phyloP scores from a whole-genome alignment of 2,888 invertebrate genomes.

The Stictocephala bisonia region DNA sequence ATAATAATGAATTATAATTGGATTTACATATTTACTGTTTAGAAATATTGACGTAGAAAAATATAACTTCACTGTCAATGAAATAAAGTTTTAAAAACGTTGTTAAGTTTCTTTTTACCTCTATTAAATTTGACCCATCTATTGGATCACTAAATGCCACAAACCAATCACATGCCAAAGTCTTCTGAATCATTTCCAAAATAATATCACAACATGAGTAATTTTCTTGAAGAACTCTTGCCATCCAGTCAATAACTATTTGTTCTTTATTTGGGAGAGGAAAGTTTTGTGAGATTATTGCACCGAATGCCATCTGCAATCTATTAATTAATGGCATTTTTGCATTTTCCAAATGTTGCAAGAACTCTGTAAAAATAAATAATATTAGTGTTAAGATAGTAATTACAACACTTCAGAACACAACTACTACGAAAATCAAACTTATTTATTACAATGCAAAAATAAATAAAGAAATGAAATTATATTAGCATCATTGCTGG shows the following conservation, averaged over 20 bases:
- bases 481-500: too few species aligned
- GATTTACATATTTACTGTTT: too few species aligned
- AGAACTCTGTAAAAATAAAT: slow-evolving; percentile 28
- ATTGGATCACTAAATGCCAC: neutral
- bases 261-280: neutral
- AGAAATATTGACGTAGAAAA: too few species aligned
- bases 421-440: neutral
- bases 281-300: slow-evolving; percentile 16
- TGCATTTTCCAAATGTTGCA: slow-evolving; percentile 24
- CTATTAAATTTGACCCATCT: slow-evolving; percentile 5
- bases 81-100: too few species aligned
- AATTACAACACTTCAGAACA: too few species aligned
- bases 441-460: neutral
- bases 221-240: neutral
- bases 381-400: too few species aligned
- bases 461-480: too few species aligned
- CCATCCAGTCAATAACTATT: slow-evolving; percentile 23
- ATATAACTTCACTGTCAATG: too few species aligned
- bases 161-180: slow-evolving; percentile 7
- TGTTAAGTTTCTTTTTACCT: slow-evolving; percentile 7
- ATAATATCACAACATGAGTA: neutral
- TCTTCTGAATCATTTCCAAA: slow-evolving; percentile 2
- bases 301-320: slow-evolving; percentile 43
- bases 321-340: slow-evolving; percentile 39
- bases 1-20: too few species aligned